Conservation (phyloP, 2,797 vertebrate genomes). For the Lophius americanus region DNA sequence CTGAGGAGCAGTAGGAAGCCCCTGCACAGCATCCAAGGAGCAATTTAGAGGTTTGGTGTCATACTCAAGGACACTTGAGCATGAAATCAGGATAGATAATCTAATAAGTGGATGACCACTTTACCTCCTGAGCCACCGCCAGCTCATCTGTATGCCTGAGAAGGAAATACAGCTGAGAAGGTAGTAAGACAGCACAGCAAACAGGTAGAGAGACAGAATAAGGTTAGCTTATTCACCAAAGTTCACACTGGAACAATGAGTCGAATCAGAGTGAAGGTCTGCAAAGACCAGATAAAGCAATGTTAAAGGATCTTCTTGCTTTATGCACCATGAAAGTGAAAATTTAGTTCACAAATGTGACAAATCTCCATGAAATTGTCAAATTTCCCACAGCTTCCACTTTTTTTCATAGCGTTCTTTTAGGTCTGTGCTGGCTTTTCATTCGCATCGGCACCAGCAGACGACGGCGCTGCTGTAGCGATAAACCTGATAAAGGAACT, state of each 20-base stretch:
- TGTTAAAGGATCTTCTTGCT: neutral
- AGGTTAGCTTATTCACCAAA: neutral
- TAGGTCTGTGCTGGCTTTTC: slow-evolving; percentile 24
- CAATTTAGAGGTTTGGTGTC: too few species aligned
- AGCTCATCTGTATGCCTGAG: too few species aligned
- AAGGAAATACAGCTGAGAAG: too few species aligned
- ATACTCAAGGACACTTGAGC: too few species aligned
- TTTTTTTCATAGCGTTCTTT: slow-evolving; percentile 8
- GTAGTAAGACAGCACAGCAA: too few species aligned
- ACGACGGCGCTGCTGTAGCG: neutral
- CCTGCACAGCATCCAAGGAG: too few species aligned
- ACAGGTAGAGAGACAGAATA: neutral
- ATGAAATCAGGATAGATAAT: too few species aligned
- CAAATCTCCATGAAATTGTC: slow-evolving; percentile 17
- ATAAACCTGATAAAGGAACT: slow-evolving; percentile 42
- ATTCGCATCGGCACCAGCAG: too few species aligned
- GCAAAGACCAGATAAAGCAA: neutral
- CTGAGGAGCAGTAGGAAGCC: too few species aligned
- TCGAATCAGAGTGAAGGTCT: neutral
- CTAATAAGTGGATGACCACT: too few species aligned
- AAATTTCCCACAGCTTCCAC: slow-evolving; percentile 23
- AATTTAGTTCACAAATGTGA: neutral
- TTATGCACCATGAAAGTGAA: neutral
- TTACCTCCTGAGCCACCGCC: too few species aligned
- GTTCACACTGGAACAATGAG: neutral